These are phyloP conservation scores for Tetramorium alpestre DNA, from an alignment of 1,140 invertebrate genomes.

Conservation along the genomic window DNA sequence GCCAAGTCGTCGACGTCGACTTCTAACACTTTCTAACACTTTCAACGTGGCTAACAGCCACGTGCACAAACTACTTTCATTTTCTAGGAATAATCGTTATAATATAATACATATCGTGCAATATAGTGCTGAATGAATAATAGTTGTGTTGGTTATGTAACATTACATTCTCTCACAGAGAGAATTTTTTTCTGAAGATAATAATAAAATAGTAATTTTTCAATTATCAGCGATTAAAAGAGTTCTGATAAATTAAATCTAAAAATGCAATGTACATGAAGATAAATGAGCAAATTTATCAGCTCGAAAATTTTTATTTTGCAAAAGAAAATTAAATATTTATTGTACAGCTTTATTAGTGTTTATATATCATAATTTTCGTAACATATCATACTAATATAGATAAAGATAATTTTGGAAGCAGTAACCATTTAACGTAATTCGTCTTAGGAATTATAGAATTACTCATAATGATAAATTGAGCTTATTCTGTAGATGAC, in stretches of 20 bases:
- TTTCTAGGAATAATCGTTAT: neutral
- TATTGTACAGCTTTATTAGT: no score
- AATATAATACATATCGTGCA: neutral
- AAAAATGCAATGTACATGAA: neutral
- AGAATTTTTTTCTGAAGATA: neutral
- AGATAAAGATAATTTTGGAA: no score
- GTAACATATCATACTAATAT: no score
- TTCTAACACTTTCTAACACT: constrained; percentile 24
- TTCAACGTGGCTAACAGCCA: neutral
- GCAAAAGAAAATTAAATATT: neutral
- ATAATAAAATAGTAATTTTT: neutral
- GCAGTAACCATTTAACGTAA: no score
- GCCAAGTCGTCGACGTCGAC: constrained; percentile 31
- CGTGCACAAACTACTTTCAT: neutral
- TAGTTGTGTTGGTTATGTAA: neutral
- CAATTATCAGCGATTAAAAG: neutral
- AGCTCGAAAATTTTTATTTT: neutral
- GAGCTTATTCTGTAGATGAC: neutral
- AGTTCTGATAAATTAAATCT: neutral
- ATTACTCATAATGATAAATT: neutral
- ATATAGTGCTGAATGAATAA: neutral
- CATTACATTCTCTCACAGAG: neutral
- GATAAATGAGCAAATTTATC: neutral
- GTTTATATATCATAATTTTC: no score
- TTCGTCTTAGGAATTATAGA: no score